Base-by-base conservation (phyloP, 2,113 vertebrate species). In the Vulpes lagopus region DNA sequence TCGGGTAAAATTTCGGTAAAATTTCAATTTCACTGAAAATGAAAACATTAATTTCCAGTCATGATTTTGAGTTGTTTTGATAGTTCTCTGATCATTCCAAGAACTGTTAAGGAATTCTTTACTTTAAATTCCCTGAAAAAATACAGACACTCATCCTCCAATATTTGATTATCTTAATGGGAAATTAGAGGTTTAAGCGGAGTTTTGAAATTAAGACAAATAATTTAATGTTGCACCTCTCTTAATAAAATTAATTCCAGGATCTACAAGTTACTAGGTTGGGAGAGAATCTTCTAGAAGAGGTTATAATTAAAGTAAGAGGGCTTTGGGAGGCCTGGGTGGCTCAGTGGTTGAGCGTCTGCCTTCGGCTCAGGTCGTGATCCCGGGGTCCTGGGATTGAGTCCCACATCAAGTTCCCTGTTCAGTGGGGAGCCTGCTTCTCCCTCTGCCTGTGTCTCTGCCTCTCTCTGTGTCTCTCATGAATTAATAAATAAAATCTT, bases 171-270 rank as follows among this genome's bases (percentile, higher is more conserved):
- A 53, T 89, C 89, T 92, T 43, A 92, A 8, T 65, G 10, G 83
- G 23, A 6, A 4, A 17, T 12, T 85, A 14, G 49, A 81, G 60
- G 11, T 16, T 73, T 94, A 85, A 20, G 53, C 59, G 35, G 76
- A 93, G 16, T 38, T 69, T 71, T 86, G 11, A 94, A 60, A 82
- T 43, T 43, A 86, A 85, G 71, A 49, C 35, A 97, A 84, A 95
- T 55, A 87, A 80, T 22, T 95, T 67, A 69, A 91, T 84, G 64
- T 76, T 81, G 25, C 59, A 95, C 91, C 25, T 85, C 85, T 86
- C 30, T 92, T 93, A 95, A 95, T 64, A 82, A 74, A 95, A 95
- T 62, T 82, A 86, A 97, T 78, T 97, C 88, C 35, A 94, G n/a
- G 57, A 90, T 32, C 73, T 35, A 87, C 20, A 84, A 81, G 57